Conservation (phyloP, 2,797 vertebrate species). For the Holocentrus rufus region DNA sequence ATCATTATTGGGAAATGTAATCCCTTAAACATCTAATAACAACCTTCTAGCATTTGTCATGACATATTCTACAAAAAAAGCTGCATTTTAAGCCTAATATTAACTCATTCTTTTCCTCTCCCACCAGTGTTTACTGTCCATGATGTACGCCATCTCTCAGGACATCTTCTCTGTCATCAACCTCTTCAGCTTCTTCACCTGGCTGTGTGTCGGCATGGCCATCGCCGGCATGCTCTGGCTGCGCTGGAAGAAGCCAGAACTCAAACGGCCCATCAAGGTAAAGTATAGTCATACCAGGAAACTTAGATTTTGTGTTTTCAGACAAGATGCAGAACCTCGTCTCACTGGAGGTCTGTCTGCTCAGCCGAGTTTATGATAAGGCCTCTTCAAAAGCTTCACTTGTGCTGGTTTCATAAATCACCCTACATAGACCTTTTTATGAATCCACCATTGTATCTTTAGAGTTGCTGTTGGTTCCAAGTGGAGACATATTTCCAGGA, state of each 20-base stretch:
- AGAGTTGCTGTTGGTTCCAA: constrained; percentile 53
- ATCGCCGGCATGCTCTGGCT: constrained; percentile 82
- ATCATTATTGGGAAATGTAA: no score
- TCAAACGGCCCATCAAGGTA: constrained; percentile 81
- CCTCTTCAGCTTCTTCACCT: constrained; percentile 85
- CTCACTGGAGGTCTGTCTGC: not conserved
- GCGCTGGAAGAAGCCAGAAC: constrained; percentile 76
- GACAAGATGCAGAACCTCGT: not conserved
- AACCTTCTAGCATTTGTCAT: no score
- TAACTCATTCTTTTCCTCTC: not conserved
- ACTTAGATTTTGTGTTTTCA: not conserved
- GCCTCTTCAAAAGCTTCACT: not conserved
- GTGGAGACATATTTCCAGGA: constrained; percentile 46
- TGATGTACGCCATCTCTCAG: constrained; percentile 81
- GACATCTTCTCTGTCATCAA: constrained; percentile 86
- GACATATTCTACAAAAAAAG: no score
- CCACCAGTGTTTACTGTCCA: constrained; percentile 80
- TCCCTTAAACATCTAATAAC: no score
- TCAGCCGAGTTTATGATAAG: not conserved
- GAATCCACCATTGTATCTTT: constrained; percentile 60
- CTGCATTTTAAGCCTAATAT: not conserved
- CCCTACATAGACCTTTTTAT: constrained; percentile 12
- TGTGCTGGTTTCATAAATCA: constrained; percentile 40
- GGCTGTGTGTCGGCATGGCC: constrained; percentile 83
- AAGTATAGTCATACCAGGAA: not conserved